Base-by-base conservation (phyloP, 2,888 invertebrate genomes). In the Drosophila prolongata region DNA sequence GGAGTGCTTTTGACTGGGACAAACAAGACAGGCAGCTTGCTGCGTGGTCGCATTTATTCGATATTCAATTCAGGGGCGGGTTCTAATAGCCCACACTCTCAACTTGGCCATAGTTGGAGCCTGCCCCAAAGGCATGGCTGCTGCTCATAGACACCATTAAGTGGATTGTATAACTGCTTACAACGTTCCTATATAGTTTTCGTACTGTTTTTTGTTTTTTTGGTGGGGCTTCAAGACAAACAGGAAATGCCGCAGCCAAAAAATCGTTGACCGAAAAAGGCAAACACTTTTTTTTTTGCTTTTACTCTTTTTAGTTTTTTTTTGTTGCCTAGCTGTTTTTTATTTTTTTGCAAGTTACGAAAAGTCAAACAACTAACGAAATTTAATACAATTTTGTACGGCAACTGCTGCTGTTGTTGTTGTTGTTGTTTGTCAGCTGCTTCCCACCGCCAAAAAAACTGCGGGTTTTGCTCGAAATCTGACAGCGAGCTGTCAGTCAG, bases 291-390 rank as follows among this genome's bases (percentile, higher is more conserved):
- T 57, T 53, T 55, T 44, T 61, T 62, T 56, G 72, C 73, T 69
- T 68, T 67, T 56, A 50, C 49, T 77, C 78, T 73, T 69, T 72
- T 70, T 72, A 77, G 24, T 24, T 24, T 75, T 82, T 82, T 55
- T 57, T 69, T 53, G 34, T n/a, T 42, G 49, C 44, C 46, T 16
- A n/a, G 16, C 44, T 44, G 67, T 55, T 59, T 68, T 61, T 47
- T 24, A 54, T 42, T 47, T 52, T 78, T 85, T 70, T 68, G 69
- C 75, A 71, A 50, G 78, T 76, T 80, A 80, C 84, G 56, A 83
- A 83, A 82, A 85, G 79, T 81, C 81, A 79, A 83, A 75, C 76
- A 84, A 78, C 87, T 81, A 83, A 79, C 78, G 83, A 81, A 87
- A 83, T 74, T 84, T 84, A 87, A 84, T 84, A 84, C 87, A 87